Evolutionary conservation across 2,797 vertebrate species (phyloP), one percentile per base, ranked within the genome.

Genomic region (Sebastes steindachneri): DNA sequence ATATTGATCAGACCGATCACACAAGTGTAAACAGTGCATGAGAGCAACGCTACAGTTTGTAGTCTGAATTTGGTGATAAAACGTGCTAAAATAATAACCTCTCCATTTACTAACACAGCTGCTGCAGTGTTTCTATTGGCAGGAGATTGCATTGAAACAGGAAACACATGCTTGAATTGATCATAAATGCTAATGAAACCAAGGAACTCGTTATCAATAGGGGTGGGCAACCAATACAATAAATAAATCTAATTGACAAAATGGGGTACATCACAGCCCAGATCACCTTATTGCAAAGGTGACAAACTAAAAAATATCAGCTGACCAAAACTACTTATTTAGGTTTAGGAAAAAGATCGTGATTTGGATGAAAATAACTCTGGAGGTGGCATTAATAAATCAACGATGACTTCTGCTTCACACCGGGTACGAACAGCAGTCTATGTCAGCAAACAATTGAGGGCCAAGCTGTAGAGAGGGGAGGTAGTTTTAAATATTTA

Each of bases 401-500:
- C 35, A 37, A 37, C 35, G 35, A 1, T 37, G 35, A 37, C 35
- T 37, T 37, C 35, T 37, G 2, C 35, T 37, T 37, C 35, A 12
- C 35, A 37, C 11, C 4, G 11, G 35, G 0, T 37, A 37, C 1
- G 12, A 37, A 5, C 11, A 37, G 0, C 35, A 4, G 35, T 14
- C 35, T 37, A 14, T 37, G 35, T 37, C 35, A 37, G 35, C 35
- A 14, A 37, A 37, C 35, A 14, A 37, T 37, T 5, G 35, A 37
- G 35, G 35, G 35, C 12, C 35, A 14, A 37, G 4, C 4, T 37
- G 35, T 37, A 37, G 35, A 37, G 1, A 12, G 35, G 35, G 11
- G 0, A 37, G 35, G 35, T 14, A 5, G 12, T 14, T 37, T 37
- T 14, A 37, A 37, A 14, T 37, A 37, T 37, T 37, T 37, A 37